Evolutionary conservation across 2,888 invertebrate genomes (phyloP), one percentile per base, ranked within the genome.

Genomic region (Dryadula phaetusa): DNA sequence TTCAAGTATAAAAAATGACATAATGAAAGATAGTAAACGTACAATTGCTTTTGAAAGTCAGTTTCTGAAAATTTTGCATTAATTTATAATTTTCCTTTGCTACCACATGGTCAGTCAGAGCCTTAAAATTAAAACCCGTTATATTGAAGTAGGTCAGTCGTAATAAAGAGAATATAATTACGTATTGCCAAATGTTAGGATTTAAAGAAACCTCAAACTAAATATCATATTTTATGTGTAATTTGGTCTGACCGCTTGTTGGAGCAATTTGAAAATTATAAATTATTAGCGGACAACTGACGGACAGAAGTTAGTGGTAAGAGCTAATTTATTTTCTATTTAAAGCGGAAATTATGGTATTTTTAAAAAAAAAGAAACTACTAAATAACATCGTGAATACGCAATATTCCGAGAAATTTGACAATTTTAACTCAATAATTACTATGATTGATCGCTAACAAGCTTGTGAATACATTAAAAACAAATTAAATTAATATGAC

Each of bases 151-250:
- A 54, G 56, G 56, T 56, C 46, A 37, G 47, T 42, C 25, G 47
- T 25, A 63, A 63, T 63, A 44, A 53, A 25, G 18, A 52, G 49
- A 40, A 52, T n/a, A 42, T 37, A 25, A 63, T 40, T 63, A 53
- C 20, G 25, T 12, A 56, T 46, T 14, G 46, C n/a, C n/a, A 46
- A 64, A 52, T 52, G 52, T 32, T 40, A 62, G 42, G 62, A 52
- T 25, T 62, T 47, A 52, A 49, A 14, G 25, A 53, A 62, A 68
- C 72, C 72, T 54, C 70, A 72, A 62, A 64, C 60, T 49, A 71
- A 71, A 71, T 72, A 72, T 68, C 68, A 70, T 68, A 64, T 72
- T 54, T 70, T 68, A 66, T 40, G 37, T 58, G 62, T 62, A 66
- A 67, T 70, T 70, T 64, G 18, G 49, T 47, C 40, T 53, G 47